These are phyloP conservation scores for Sinocyclocheilus grahami DNA, from an alignment of 2,113 vertebrate genomes.

Conservation along the genomic window DNA sequence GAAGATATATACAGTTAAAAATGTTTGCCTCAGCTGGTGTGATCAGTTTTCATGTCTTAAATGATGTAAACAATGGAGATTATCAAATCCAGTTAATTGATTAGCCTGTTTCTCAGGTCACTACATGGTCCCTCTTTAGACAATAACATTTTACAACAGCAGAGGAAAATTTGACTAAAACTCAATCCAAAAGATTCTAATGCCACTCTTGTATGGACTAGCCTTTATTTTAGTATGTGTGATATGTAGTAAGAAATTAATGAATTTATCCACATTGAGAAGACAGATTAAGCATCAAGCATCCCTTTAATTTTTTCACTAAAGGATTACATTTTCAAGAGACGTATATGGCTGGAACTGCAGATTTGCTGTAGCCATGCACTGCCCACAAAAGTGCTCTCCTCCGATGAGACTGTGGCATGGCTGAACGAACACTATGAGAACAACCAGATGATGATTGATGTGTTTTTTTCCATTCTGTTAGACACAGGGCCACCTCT, in stretches of 20 bases:
- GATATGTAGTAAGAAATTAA: background rate
- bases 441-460: constrained; percentile 53
- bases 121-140: background rate
- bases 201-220: background rate
- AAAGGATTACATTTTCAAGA: background rate
- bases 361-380: constrained; percentile 3
- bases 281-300: constrained; percentile 6
- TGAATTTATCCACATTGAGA: background rate
- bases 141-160: background rate
- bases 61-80: background rate
- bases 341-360: background rate
- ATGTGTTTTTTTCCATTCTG: constrained; percentile 52
- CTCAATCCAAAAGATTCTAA: background rate
- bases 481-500: constrained; percentile 31
- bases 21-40: background rate
- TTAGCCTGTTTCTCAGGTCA: background rate
- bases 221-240: background rate
- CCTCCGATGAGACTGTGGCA: constrained; percentile 12
- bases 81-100: background rate
- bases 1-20: background rate
- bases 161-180: background rate
- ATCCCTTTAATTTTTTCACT: background rate
- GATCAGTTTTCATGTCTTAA: background rate
- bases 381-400: constrained; percentile 35
- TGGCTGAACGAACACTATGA: constrained; percentile 26